These are phyloP conservation scores for Lepus americanus DNA, from an alignment of 2,113 vertebrate genomes.

Conservation along the genomic window DNA sequence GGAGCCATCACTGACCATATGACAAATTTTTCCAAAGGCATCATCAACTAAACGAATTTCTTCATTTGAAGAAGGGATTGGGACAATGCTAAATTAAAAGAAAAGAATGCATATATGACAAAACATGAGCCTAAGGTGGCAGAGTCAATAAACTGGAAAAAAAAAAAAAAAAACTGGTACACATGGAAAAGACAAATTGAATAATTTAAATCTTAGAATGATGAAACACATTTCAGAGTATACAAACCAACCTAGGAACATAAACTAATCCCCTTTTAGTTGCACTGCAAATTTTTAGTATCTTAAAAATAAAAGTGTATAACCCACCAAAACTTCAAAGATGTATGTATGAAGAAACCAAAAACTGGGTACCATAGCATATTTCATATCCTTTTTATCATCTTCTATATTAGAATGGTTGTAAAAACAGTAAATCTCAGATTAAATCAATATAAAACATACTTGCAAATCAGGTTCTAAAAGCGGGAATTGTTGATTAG, in stretches of 20 bases:
- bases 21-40: conserved; percentile 97
- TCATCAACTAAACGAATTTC: conserved; percentile 98
- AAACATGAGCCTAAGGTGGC: background rate
- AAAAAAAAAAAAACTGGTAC: background rate
- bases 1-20: conserved; percentile 98
- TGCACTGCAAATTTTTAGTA: background rate
- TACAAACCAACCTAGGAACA: conserved; percentile 28
- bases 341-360: conserved; percentile 42
- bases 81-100: conserved; percentile 93
- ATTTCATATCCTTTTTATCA: conserved; percentile 49
- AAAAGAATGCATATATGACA: conserved; percentile 6
- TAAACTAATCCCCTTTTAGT: background rate
- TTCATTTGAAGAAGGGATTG: conserved; percentile 98
- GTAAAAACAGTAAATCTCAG: background rate
- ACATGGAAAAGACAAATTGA: background rate
- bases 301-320: conserved; percentile 37
- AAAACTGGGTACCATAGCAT: conserved; percentile 26
- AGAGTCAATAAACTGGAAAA: conserved; percentile 18
- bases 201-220: conserved; percentile 23
- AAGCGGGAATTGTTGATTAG: background rate
- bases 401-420: background rate
- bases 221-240: conserved; percentile 20
- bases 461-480: conserved; percentile 21
- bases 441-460: conserved; percentile 56
- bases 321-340: background rate